Conservation (phyloP, 2,113 vertebrate genomes). For the Romanogobio albipinnatus region DNA sequence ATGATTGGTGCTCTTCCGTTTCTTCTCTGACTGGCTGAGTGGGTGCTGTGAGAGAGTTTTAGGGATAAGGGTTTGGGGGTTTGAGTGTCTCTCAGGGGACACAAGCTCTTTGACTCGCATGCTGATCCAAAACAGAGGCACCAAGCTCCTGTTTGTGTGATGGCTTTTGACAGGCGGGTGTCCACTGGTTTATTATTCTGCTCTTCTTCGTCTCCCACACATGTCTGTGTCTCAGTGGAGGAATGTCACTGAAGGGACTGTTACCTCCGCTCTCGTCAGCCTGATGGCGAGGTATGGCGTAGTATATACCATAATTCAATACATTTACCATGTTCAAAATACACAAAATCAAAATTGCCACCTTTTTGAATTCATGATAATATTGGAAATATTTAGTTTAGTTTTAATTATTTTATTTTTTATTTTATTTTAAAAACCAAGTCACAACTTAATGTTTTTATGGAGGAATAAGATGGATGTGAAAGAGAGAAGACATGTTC, state of each 20-base stretch:
- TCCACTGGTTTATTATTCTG: background rate
- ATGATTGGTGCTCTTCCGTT: background rate
- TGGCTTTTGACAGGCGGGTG: conserved; percentile 17
- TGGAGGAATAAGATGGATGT: background rate
- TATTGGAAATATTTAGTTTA: background rate
- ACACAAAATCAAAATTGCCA: background rate
- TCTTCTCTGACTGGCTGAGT: background rate
- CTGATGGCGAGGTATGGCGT: too few species aligned
- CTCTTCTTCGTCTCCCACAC: conserved; percentile 16
- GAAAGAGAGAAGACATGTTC: background rate
- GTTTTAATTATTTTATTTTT: background rate
- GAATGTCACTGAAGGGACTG: conserved; percentile 11
- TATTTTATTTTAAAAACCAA: background rate
- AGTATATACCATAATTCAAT: too few species aligned
- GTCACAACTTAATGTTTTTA: background rate
- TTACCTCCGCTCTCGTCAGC: background rate
- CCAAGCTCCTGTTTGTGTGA: conserved; percentile 15
- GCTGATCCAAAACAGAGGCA: conserved; percentile 34
- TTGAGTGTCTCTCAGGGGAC: background rate
- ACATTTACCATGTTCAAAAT: background rate
- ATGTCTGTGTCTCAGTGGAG: conserved; percentile 17
- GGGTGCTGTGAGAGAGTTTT: background rate
- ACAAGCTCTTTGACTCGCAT: background rate
- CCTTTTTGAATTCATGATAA: background rate
- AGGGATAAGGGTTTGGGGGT: background rate